A percentile compares a stretch with the other conserved stretches of the same genome.
phyloP scores from a whole-genome alignment of 2,797 vertebrate species.

The Gallirallus australis region DNA sequence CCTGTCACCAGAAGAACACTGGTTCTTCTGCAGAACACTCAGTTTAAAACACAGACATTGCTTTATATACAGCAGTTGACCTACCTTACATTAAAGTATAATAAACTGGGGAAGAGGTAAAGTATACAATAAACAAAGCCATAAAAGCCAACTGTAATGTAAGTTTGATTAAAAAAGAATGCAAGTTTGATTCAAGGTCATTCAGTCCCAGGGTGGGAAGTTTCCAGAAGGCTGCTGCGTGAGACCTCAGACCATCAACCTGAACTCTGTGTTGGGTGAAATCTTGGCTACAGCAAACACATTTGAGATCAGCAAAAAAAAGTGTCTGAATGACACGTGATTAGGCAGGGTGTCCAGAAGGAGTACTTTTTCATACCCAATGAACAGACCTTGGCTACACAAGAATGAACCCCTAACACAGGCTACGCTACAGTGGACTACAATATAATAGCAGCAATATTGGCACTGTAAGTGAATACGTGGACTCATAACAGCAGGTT shows the following conservation, averaged over 20 bases:
- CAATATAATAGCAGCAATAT: neutral
- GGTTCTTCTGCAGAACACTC: neutral
- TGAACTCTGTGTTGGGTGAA: neutral
- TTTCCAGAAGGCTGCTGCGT: neutral
- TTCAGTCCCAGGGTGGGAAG: neutral
- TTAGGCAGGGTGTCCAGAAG: neutral
- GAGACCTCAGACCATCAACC: neutral
- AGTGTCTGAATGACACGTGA: neutral
- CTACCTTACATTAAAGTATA: neutral
- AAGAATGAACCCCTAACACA: neutral
- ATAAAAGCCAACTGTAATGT: neutral
- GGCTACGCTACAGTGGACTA: neutral
- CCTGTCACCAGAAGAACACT: neutral
- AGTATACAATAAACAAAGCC: neutral
- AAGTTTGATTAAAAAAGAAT: neutral
- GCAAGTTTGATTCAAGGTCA: neutral
- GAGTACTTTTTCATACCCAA: neutral
- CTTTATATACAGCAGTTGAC: neutral
- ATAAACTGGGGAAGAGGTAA: neutral
- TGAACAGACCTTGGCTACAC: neutral
- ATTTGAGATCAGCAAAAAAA: neutral
- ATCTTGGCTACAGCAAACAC: neutral
- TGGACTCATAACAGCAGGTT: neutral
- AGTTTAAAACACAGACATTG: neutral
- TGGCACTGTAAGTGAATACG: neutral